phyloP scores from a whole-genome alignment of 2,888 invertebrate genomes.

The Synanthedon myopaeformis region DNA sequence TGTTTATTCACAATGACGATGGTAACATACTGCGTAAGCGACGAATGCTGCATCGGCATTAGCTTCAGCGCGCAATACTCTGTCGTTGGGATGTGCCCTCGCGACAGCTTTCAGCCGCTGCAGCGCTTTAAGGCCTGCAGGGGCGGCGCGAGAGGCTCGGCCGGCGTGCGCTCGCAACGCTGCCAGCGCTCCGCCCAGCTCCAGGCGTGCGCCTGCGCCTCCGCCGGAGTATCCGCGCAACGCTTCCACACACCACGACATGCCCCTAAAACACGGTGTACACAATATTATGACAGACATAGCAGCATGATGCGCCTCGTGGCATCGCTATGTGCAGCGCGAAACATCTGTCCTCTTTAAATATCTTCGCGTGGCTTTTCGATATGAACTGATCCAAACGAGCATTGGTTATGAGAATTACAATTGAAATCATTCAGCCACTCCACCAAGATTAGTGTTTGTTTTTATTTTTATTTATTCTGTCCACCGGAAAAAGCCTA shows the following conservation, averaged over 20 bases:
- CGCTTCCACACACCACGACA: slow-evolving; percentile 91
- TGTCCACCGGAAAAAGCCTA: too few relatives aligned
- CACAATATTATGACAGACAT: too few relatives aligned
- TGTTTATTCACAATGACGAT: background rate
- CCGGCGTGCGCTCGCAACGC: slow-evolving; percentile 86
- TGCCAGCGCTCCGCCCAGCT: slow-evolving; percentile 86
- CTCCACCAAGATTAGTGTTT: too few relatives aligned
- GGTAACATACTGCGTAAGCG: slow-evolving; percentile 43
- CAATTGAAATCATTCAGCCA: too few relatives aligned
- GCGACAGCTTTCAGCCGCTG: slow-evolving; percentile 54
- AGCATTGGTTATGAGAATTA: too few relatives aligned
- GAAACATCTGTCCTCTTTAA: too few relatives aligned
- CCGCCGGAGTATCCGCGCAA: slow-evolving; percentile 90
- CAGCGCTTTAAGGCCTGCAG: slow-evolving; percentile 29
- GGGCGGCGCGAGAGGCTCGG: slow-evolving; percentile 63
- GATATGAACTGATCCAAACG: too few relatives aligned
- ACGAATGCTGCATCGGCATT: slow-evolving; percentile 61
- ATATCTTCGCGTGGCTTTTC: too few relatives aligned
- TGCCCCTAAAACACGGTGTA: slow-evolving; percentile 21
- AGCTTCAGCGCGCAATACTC: slow-evolving; percentile 54
- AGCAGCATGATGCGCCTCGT: too few relatives aligned
- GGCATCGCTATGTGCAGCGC: too few relatives aligned
- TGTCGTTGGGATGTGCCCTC: slow-evolving; percentile 49
- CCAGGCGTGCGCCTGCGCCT: slow-evolving; percentile 82
- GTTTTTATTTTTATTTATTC: too few relatives aligned